Base-by-base conservation (phyloP, 92 coral and sea anemone genomes). In the Epizoanthus scotinus region DNA sequence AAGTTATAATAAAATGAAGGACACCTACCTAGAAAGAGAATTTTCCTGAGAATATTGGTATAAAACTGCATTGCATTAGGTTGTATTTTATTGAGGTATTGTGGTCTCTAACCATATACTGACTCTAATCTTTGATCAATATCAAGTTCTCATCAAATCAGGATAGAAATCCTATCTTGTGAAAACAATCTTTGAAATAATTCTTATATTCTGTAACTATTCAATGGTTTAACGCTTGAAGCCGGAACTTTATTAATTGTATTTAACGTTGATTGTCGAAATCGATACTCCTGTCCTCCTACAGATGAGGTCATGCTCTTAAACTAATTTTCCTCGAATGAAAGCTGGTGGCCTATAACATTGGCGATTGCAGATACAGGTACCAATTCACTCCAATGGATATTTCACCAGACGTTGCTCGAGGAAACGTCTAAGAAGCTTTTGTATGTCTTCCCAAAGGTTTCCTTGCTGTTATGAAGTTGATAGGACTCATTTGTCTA, bases 221-320 rank as follows among this genome's bases (percentile, higher is more conserved):
- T 75, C 21, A 24, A 26, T 64, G 28, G 44, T 17, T 63, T 21
- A 63, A 28, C 22, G 20, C 29, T 9, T 21, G 21, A 13, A 21
- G 40, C 26, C 19, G 36, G 29, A 9, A 14, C 1, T 58, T 38
- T 59, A 59, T 36, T 55, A n/a, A n/a, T n/a, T 75, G 22, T 21
- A 21, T 22, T 36, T 75, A n/a, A 58, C 31, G 8, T 31, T 29
- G 67, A 9, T 59, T 58, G 55, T 59, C 38, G 14, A 67, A 75
- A 26, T 10, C 68, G 59, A 59, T 75, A 22, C 44, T 6, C 40
- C 40, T 8, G 20, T 38, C 42, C 61, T 59, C 21, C 26, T 6
- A 50, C 31, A 75, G 54, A 75, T 75, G 81, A 75, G 57, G 68
- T 75, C 81, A 75, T 60, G 29, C 60, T 38, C n/a, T 38, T 8